These are phyloP conservation scores for Acronicta aceris DNA, from an alignment of 2,888 invertebrate species.

Conservation along the genomic window DNA sequence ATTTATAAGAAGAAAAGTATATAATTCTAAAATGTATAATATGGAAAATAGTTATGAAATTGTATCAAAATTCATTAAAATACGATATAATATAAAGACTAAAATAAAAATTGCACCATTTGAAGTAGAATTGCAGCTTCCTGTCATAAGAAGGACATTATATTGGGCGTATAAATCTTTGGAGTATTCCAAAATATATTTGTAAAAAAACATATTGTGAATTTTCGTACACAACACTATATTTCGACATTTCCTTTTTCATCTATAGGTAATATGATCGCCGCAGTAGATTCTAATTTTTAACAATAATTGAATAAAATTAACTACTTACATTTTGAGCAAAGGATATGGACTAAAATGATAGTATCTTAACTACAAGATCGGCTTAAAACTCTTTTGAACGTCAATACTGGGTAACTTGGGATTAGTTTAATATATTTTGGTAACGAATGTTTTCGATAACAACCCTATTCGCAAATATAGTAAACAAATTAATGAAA, in stretches of 20 bases:
- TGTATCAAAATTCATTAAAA: conserved; percentile 41
- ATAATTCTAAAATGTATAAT: conserved; percentile 19
- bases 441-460: no score
- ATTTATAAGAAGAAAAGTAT: conserved; percentile 25
- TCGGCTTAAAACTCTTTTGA: conserved; percentile 9
- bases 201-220: background rate
- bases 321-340: conserved; percentile 50
- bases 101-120: conserved; percentile 56
- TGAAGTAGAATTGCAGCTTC: conserved; percentile 20
- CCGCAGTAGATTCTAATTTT: conserved; percentile 14
- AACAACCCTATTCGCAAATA: no score
- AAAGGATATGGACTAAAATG: conserved; percentile 39
- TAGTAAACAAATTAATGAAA: no score
- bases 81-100: conserved; percentile 30
- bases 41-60: conserved; percentile 32
- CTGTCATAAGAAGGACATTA: background rate
- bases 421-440: no score
- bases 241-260: conserved; percentile 1
- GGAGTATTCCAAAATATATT: conserved; percentile 21
- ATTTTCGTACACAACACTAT: conserved; percentile 7
- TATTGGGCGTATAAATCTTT: conserved; percentile 24
- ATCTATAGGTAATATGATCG: background rate
- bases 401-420: background rate
- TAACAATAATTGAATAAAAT: conserved; percentile 11
- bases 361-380: conserved; percentile 13